These are phyloP conservation scores for Fabriciana adippe DNA, from an alignment of 2,888 invertebrate species.

Conservation along the genomic window DNA sequence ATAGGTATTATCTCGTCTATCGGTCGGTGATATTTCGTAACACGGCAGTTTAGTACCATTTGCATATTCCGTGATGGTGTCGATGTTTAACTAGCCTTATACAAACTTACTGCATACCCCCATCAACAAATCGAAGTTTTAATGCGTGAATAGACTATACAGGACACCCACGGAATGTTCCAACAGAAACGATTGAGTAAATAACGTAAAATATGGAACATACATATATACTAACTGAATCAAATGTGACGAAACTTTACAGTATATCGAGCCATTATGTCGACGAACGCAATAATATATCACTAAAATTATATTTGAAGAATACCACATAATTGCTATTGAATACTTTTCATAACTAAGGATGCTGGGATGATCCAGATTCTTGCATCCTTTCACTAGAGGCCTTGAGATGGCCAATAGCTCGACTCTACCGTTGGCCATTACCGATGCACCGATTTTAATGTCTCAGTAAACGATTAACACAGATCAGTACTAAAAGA, in stretches of 20 bases:
- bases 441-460: constrained; percentile 71
- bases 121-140: constrained; percentile 34
- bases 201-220: neutral
- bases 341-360: constrained; percentile 38
- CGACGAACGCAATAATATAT: too few species aligned
- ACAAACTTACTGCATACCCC: constrained; percentile 29
- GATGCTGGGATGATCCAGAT: constrained; percentile 77
- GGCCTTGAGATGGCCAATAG: constrained; percentile 67
- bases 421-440: constrained; percentile 69
- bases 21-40: constrained; percentile 69
- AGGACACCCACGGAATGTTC: constrained; percentile 26
- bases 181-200: constrained; percentile 15
- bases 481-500: constrained; percentile 72
- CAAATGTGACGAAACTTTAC: too few species aligned
- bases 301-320: neutral
- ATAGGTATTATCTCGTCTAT: constrained; percentile 74
- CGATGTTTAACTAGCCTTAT: constrained; percentile 45
- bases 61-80: constrained; percentile 72
- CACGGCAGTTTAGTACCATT: constrained; percentile 68
- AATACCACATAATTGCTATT: constrained; percentile 28
- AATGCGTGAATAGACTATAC: constrained; percentile 23
- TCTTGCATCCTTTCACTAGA: constrained; percentile 76
- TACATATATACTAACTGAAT: too few species aligned
- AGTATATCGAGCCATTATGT: too few species aligned
- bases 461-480: constrained; percentile 72